Evolutionary conservation across 2,113 vertebrate genomes (phyloP), one percentile per base, ranked within the genome.

Genomic region (Heliornis fulica): DNA sequence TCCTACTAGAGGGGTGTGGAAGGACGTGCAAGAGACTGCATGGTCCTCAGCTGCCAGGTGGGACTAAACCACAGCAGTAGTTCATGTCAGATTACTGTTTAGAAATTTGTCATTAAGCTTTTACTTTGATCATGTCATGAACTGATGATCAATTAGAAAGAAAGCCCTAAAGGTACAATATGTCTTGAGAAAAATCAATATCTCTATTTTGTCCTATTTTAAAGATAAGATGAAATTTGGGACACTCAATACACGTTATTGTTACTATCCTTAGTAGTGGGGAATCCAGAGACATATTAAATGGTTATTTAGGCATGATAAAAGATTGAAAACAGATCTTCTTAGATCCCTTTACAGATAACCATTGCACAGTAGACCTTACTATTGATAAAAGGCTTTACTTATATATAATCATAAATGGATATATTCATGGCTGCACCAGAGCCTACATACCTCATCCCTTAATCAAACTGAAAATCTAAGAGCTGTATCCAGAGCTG

Each of bases 161-260:
- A 36, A 92, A 77, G 8, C 6, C 85, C 38, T 72, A 66, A 74
- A 83, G 18, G 12, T 71, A 82, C 7, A 89, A 14, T 83, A 65
- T 38, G 38, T 77, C 86, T 87, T 56, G 25, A 76, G 61, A 87
- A 94, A 95, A 91, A 88, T 71, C 93, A 91, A 36, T 94, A 79
- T 40, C 7, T 85, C n/a, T 64, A 32, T 12, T 66, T 77, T 60
- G 45, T 45, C 61, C 22, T 54, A 2, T 74, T 92, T 91, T 61
- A 84, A 80, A 91, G 40, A 85, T 79, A 59, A 81, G 43, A 89
- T 36, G 25, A 88, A 78, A 88, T 69, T 81, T 90, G 12, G 21
- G 86, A 48, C 81, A 14, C 34, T 79, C 90, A 89, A 46, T 59
- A 21, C 19, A 82, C 36, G 34, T 89, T 89, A 87, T 40, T 66